Base-by-base conservation (phyloP, 2,888 invertebrate genomes). In the Nemotelus pantherinus region DNA sequence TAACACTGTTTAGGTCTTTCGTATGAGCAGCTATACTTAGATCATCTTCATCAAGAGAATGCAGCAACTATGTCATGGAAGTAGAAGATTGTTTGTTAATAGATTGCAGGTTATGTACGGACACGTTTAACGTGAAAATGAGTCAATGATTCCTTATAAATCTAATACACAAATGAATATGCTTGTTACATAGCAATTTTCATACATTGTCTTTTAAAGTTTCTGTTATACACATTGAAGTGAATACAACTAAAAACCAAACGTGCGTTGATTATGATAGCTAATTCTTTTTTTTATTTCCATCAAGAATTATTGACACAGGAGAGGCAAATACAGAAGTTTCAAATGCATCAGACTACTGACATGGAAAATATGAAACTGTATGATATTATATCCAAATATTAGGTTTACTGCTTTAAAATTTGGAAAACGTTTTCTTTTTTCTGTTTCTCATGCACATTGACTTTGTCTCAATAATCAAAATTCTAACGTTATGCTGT, bases 21-120 rank as follows among this genome's bases (percentile, higher is more conserved):
- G 83, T 82, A 43, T 85, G 82, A 5, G 85, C 87, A 57, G 86
- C 86, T 82, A 89, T 78, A 77, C 79, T 89, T 79, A 90, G 90
- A 76, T 94, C 92, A 82, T 95, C 95, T 82, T 94, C 94, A 81
- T 93, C 94, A 79, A 94, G 89, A 0, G 94, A 93, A 85, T 94
- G 92, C 77, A 95, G 87, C 48, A 95, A 87, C 93, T 94, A 86
- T 57, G 82, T 80, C 60, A 68, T 72, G 7, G 63, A 48, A 75
- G 5, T 64, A 57, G 25, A 72, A 58, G 57, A 55, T 57, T 25
- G 25, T 25, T 25, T 25, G 25, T 25, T 25, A 25, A 25, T 25
- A 25, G 25, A 64, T 2, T 25, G 25, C 25, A 25, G 25, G 25
- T 25, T 25, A 25, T 25, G 25, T 25, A 25, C 25, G 25, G 25